Conservation (phyloP, 1,140 invertebrate species). For the Tachypleus tridentatus region DNA sequence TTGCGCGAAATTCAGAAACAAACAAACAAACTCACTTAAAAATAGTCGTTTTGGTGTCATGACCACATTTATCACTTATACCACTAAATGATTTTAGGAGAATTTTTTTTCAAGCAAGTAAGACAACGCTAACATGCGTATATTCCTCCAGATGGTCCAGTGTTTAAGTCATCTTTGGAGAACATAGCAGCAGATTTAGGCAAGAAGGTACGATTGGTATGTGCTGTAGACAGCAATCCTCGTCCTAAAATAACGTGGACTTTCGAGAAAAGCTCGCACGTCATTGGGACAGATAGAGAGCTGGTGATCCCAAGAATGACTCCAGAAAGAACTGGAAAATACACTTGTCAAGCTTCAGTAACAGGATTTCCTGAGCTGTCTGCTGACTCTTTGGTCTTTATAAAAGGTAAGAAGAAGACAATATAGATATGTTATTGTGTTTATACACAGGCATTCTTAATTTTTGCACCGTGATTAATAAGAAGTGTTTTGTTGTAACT, state of each 20-base stretch:
- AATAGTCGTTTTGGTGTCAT: no score
- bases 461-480: no score
- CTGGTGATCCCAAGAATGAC: constrained; percentile 40
- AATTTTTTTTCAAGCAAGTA: no score
- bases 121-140: no score
- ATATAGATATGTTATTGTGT: no score
- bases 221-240: constrained; percentile 83
- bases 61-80: no score
- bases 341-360: constrained; percentile 73
- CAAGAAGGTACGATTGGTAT: constrained; percentile 59
- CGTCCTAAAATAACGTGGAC: constrained; percentile 74
- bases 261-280: constrained; percentile 44
- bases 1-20: no score
- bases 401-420: constrained; percentile 47
- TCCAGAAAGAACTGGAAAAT: constrained; percentile 63
- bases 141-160: constrained; percentile 58
- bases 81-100: no score
- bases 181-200: constrained; percentile 70
- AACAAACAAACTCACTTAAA: no score
- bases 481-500: no score
- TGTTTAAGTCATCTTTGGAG: constrained; percentile 57
- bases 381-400: constrained; percentile 64
- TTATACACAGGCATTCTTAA: no score
- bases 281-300: constrained; percentile 26
- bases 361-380: constrained; percentile 60